Base-by-base conservation (phyloP, 2,113 vertebrate species). In the Erpornis zantholeuca region DNA sequence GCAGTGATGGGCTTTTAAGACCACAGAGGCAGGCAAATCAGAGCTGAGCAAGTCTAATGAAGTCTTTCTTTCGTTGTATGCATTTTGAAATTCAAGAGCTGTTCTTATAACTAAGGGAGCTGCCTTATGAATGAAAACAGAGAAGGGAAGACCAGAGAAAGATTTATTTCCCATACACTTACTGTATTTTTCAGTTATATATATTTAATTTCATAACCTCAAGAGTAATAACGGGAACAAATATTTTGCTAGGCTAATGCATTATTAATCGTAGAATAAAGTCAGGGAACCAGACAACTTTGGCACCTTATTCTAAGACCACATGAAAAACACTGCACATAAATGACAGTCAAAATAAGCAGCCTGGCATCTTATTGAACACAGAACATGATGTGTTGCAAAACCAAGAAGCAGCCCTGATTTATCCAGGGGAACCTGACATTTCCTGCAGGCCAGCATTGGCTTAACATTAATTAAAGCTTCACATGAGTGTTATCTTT, bases 381-480 rank as follows among this genome's bases (percentile, higher is more conserved):
- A 77, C 57, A 83, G 36, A 95, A 85, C 89, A 91, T 85, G 93
- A 94, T 87, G 66, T 73, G 71, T 35, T 88, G 82, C 59, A 94
- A 96, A 95, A 71, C 35, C 42, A 42, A 90, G 93, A 50, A 70
- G 66, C 59, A 90, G 54, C 12, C 42, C 42, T 96, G 87, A 94
- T 95, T 94, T 94, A 96, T 96, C 82, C 87, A 80, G 50, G 52
- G 56, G 50, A 92, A 94, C 59, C 31, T 95, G 94, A 96, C 94
- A 96, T 96, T 95, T 96, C 50, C 73, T 94, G 61, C 71, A 86
- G 76, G 42, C 82, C 73, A 77, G 29, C 54, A 79, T 57, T 89
- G 94, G 63, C 66, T 93, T 90, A 95, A 88, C 90, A 91, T 91
- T 95, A 94, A 96, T 96, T 96, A 96, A 94, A 82, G 57, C 60